Evolutionary conservation across 2,113 vertebrate species (phyloP).

Genomic region (Sterna hirundo): DNA sequence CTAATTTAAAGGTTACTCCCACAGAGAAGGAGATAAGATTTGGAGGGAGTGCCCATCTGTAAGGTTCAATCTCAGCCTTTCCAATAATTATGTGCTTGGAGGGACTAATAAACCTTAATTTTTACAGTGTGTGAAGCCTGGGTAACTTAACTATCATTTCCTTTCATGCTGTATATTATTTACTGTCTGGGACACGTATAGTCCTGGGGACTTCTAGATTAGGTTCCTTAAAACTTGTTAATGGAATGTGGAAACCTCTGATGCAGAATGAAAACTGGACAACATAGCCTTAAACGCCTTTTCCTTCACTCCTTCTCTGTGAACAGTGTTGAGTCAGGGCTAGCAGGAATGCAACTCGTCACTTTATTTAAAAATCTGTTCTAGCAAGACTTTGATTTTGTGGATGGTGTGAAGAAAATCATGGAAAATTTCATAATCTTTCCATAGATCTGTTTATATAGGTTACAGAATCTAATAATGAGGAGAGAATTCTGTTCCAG

Average conservation of each 20-base stretch:
- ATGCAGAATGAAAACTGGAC: not conserved
- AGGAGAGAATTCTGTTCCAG: not conserved
- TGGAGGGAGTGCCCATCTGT: not conserved
- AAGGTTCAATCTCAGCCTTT: not conserved
- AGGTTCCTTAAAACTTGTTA: not conserved
- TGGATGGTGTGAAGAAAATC: not conserved
- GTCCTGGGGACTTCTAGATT: not conserved
- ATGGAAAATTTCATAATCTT: not conserved
- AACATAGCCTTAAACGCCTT: not conserved
- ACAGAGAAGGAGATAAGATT: slow-evolving; percentile 2
- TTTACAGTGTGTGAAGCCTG: not conserved
- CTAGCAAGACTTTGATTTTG: not conserved
- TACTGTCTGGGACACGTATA: not conserved
- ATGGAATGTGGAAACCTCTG: not conserved
- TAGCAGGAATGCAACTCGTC: not conserved
- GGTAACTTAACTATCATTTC: not conserved
- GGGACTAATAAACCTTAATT: not conserved
- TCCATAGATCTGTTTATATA: not conserved
- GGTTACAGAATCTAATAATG: not conserved
- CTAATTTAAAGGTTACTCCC: not conserved
- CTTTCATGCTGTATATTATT: not conserved
- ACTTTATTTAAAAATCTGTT: not conserved
- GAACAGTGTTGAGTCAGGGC: not conserved
- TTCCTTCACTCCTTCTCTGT: not conserved
- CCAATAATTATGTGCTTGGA: not conserved